phyloP scores from a whole-genome alignment of 2,797 vertebrate genomes.

The Merluccius polli region DNA sequence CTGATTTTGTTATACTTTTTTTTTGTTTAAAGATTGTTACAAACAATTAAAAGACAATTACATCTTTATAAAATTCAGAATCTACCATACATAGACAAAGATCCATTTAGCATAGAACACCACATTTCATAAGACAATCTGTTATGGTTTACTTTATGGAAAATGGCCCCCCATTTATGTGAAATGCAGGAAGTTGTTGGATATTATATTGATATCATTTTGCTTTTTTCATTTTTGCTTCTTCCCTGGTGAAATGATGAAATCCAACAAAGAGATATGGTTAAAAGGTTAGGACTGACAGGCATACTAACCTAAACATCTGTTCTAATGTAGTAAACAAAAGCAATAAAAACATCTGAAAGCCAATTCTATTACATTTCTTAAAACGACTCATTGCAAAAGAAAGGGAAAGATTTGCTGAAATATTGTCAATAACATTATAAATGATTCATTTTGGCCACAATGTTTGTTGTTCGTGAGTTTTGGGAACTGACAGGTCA shows the following conservation, averaged over 20 bases:
- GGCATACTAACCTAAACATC: background rate
- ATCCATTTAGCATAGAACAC: conserved; percentile 78
- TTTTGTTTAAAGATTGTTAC: conserved; percentile 78
- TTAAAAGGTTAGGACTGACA: background rate
- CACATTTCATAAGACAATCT: conserved; percentile 68
- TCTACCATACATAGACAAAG: conserved; percentile 83
- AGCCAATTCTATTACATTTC: background rate
- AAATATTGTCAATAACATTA: background rate
- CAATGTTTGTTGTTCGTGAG: conserved; percentile 15
- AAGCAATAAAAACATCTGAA: background rate
- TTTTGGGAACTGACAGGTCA: conserved; percentile 79
- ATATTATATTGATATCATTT: conserved; percentile 11
- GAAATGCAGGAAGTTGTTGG: conserved; percentile 69
- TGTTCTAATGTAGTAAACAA: background rate
- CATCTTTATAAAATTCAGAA: conserved; percentile 93
- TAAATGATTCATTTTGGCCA: background rate
- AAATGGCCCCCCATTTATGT: conserved; percentile 65
- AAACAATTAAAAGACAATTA: conserved; percentile 94
- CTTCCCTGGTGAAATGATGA: background rate
- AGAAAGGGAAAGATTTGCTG: background rate
- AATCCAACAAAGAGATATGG: background rate
- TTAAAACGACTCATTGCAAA: background rate
- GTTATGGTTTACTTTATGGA: conserved; percentile 78
- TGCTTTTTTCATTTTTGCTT: too few species aligned
- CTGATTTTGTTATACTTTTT: conserved; percentile 72